Base-by-base conservation (phyloP, 2,888 invertebrate genomes). In the Megastigmus dorsalis region DNA sequence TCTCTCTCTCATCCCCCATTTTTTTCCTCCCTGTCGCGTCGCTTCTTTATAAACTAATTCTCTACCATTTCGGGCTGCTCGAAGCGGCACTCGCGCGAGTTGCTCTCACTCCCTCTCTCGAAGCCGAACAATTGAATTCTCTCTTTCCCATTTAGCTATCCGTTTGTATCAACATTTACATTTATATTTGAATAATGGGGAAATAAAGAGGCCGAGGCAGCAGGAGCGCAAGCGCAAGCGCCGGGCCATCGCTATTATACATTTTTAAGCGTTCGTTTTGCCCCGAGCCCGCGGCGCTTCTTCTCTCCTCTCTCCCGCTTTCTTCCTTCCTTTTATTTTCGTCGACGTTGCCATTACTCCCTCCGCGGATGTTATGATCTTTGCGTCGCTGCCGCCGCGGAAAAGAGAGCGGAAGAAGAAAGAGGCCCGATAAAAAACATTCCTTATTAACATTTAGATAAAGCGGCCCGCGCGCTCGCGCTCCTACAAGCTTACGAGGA, bases 141-240 rank as follows among this genome's bases (percentile, higher is more conserved):
- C 86, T 86, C 86, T 86, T 84, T 87, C 85, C n/a, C 85, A 86
- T 86, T 86, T 86, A 86, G 86, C 88, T 87, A 87, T 88, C 86
- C 87, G 86, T 88, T 88, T 88, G 87, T 88, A 88, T 86, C 88
- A 88, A 88, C 88, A 88, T 88, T 88, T 88, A 88, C 88, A 88
- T 88, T 88, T 87, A 88, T 87, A 88, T 88, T 88, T 88, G 88
- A 88, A 88, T 88, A 88, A 88, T 88, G 86, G 87, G 83, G 83
- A 86, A 87, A 85, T 85, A 86, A 87, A 88, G 86, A 86, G 84
- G n/a, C n/a, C n/a, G n/a, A n/a, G n/a, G n/a, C n/a, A n/a, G n/a
- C n/a, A n/a, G n/a, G 81, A 80, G 20, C 50, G 60, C 54, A n/a
- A 38, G 36, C 57, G 52, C 30, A 9, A 50, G 30, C 68, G 76